These are phyloP conservation scores for Melanogrammus aeglefinus DNA, from an alignment of 2,797 vertebrate genomes.

Conservation along the genomic window DNA sequence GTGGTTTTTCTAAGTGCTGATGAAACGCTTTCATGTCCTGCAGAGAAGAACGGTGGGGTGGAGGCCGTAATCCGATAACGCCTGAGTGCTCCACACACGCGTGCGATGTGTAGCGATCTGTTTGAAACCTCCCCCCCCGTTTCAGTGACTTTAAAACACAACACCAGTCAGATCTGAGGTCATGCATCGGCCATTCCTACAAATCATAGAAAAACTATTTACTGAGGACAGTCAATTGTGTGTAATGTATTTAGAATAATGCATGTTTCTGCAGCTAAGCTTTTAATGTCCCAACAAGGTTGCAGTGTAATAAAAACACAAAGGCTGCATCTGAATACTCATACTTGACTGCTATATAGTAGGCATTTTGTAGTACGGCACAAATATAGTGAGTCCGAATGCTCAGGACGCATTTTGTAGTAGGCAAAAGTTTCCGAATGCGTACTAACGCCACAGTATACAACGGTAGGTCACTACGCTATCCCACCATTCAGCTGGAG, in stretches of 20 bases:
- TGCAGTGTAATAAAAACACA: not conserved
- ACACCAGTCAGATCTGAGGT: not conserved
- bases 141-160: not conserved
- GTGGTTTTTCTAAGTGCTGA: conserved; percentile 15
- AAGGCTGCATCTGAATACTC: too few species aligned
- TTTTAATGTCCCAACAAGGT: not conserved
- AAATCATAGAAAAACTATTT: not conserved
- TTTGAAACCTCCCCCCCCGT: not conserved
- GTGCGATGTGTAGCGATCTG: not conserved
- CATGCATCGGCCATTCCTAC: not conserved
- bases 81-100: not conserved
- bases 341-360: too few species aligned
- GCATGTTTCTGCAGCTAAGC: not conserved
- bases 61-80: not conserved
- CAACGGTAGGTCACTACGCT: too few species aligned
- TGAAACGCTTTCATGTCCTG: conserved; percentile 44
- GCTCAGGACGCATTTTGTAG: too few species aligned
- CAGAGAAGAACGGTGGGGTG: conserved; percentile 8
- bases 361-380: too few species aligned
- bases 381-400: too few species aligned
- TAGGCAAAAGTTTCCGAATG: too few species aligned
- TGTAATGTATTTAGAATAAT: too few species aligned
- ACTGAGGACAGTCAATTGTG: not conserved
- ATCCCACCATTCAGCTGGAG: too few species aligned
- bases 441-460: too few species aligned